Evolutionary conservation across 2,888 invertebrate genomes (phyloP), one percentile per base, ranked within the genome.

Genomic region (Lingula anatina): DNA sequence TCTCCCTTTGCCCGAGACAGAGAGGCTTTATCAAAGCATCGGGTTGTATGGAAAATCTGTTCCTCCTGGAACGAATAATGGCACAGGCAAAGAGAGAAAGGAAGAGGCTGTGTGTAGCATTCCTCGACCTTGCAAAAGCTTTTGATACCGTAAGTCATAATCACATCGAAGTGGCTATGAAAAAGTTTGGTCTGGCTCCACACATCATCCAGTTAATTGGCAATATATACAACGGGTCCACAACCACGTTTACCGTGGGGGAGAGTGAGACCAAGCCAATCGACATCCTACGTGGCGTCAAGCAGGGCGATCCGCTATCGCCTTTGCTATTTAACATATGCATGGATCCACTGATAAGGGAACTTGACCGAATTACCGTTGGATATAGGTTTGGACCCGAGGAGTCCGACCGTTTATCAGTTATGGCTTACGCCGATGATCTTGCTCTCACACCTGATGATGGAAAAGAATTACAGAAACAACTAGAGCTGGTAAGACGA

Each of bases 251-350:
- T 15, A 31, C 9, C 15, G 9, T 31, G 15, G 9, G 15, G 15
- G 15, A 31, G 31, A 31, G 31, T 9, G 3, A 38, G 31, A 43
- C 5, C 38, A 9, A 39, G 3, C 3, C 3, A n/a, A 44, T 42
- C 7, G n/a, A 3, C 21, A 44, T 3, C 3, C n/a, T 3, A 5
- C 27, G 46, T 5, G 49, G 47, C 15, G 49, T 49, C n/a, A 47
- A 49, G 24, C 48, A 47, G 24, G 48, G 49, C 7, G 37, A 36
- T 24, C 49, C 37, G 25, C 49, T 50, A 2, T 35, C 39, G 20
- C 50, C 47, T 7, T 18, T 50, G 3, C 41, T 50, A 4, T 50
- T 50, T 26, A 28, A 50, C 35, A 5, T 44, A 12, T 21, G 20
- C 20, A 38, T 37, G 45, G 45, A 44, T 44, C 18, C n/a, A 7